These are phyloP conservation scores for Ligdia adustata DNA, from an alignment of 2,888 invertebrate genomes.

Conservation along the genomic window DNA sequence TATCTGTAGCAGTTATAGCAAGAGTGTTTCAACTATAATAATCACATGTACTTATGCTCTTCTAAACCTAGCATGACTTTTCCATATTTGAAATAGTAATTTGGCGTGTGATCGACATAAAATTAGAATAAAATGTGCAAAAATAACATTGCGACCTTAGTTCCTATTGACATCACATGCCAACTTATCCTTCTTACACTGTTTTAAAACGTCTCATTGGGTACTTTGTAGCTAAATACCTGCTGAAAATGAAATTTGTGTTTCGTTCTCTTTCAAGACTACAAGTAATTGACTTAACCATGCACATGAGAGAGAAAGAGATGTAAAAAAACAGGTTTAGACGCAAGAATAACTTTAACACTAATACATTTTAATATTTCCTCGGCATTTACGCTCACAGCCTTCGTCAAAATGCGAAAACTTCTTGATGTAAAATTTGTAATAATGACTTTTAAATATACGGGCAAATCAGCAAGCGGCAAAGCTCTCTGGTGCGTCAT, in stretches of 20 bases:
- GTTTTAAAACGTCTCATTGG: no score
- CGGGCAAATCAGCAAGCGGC: constrained; percentile 69
- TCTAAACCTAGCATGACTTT: no score
- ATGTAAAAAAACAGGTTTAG: constrained; percentile 21
- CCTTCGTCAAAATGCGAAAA: constrained; percentile 41
- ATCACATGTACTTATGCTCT: constrained; percentile 31
- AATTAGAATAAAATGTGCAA: no score
- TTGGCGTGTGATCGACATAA: no score
- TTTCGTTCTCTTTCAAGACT: no score
- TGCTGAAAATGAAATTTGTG: no score
- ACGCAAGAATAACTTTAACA: constrained; percentile 36
- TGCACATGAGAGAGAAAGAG: constrained; percentile 10
- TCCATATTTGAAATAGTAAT: no score
- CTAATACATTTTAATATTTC: constrained; percentile 12
- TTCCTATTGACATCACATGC: no score
- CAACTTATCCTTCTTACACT: no score
- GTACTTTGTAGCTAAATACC: no score
- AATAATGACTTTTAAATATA: constrained; percentile 39
- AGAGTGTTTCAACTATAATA: constrained; percentile 35
- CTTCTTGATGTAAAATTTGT: constrained; percentile 37
- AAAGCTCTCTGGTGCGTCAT: constrained; percentile 69
- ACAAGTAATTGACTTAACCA: no score
- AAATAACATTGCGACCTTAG: no score
- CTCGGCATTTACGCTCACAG: constrained; percentile 52
- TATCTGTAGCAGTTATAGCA: constrained; percentile 43